Base-by-base conservation (phyloP, 2,113 vertebrate species). In the Pogonocichla stellata region DNA sequence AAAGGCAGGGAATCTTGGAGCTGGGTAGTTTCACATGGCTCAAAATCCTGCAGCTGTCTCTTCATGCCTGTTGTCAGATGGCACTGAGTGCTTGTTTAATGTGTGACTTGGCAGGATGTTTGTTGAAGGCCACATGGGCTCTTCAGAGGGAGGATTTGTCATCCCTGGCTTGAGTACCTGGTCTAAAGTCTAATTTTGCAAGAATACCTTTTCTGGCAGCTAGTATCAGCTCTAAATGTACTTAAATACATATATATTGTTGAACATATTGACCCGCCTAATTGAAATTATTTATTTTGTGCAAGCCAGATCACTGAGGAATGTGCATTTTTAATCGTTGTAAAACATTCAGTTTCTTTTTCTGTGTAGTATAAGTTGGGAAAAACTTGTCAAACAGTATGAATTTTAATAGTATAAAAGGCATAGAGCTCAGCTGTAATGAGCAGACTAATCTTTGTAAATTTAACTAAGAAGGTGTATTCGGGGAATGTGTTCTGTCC, bases 111-210 rank as follows among this genome's bases (percentile, higher is more conserved):
- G 36, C 82, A 82, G 48, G 36, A 24, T 54, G 43, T 82, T 88
- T 79, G 53, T 60, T 25, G 53, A 69, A 36, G 45, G 65, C 29
- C 65, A 50, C 15, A 42, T 50, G 79, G 38, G 31, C 58, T 61
- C 61, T 90, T 81, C 66, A 51, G 9, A 61, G 26, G 16, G 26
- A 85, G 24, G 12, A 26, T 88, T 75, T 88, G 40, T 88, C 53
- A 60, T 38, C 66, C 36, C 58, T 94, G 74, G 17, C 79, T 82
- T 72, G 50, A 69, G 54, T 75, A 57, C 53, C 40, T 92, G 50
- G 28, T 88, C 48, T 75, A 19, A 95, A 84, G 70, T 71, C 84
- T 74, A 18, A 79, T 93, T 91, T 91, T 90, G 40, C 61, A 75
- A 45, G 73, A 57, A 3, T 72, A 23, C 83, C 47, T 51, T 86